Evolutionary conservation across 2,888 invertebrate species (phyloP).

Genomic region (Atrina japonica): DNA sequence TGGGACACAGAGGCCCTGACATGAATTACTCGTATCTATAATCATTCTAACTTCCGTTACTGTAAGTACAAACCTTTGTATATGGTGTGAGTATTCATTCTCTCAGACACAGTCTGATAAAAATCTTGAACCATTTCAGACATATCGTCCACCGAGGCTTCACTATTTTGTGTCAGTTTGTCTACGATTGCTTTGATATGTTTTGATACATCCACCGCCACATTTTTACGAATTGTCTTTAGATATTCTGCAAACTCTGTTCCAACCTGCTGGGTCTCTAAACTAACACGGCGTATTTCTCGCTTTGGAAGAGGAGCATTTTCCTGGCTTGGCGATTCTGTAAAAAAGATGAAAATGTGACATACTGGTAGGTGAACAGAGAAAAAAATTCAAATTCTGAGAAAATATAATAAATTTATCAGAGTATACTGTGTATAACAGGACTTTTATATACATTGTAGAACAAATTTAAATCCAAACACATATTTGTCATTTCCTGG

Average conservation of each 20-base stretch:
- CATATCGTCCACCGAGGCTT: conserved; percentile 83
- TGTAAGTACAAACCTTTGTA: conserved; percentile 78
- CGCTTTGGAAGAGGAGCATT: background rate
- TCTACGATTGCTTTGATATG: conserved; percentile 81
- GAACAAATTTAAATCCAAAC: too few species aligned
- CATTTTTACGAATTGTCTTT: conserved; percentile 76
- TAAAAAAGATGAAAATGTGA: background rate
- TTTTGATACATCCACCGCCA: conserved; percentile 83
- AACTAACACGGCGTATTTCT: conserved; percentile 45
- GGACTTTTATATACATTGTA: too few species aligned
- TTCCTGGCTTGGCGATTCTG: conserved; percentile 22
- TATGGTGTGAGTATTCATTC: conserved; percentile 84
- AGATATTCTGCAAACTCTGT: conserved; percentile 80
- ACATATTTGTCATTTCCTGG: too few species aligned
- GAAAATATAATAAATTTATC: too few species aligned
- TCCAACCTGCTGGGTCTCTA: conserved; percentile 80
- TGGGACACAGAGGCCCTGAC: too few species aligned
- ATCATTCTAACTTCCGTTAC: too few species aligned
- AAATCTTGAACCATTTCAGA: conserved; percentile 95
- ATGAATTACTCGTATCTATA: too few species aligned
- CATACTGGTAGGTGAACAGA: background rate
- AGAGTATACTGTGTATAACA: too few species aligned
- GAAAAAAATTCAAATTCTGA: too few species aligned
- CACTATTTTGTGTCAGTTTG: conserved; percentile 80
- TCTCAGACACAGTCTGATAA: conserved; percentile 89